Evolutionary conservation across 2,888 invertebrate genomes (phyloP).

Genomic region (Antitype chi): DNA sequence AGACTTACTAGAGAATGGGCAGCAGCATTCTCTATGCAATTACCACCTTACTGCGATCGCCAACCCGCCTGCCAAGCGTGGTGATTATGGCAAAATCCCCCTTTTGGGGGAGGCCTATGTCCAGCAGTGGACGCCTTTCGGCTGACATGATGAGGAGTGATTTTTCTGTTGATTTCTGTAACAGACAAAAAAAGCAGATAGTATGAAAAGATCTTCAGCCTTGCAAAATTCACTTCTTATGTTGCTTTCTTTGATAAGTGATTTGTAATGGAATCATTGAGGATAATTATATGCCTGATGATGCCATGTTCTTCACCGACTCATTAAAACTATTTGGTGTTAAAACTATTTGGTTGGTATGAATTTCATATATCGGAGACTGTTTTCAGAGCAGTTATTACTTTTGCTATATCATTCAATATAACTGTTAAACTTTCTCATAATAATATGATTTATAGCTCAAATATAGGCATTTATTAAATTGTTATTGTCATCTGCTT

Average conservation of each 20-base stretch:
- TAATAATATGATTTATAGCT: not conserved
- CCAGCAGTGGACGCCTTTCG: no score
- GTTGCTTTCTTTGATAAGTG: not conserved
- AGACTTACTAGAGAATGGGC: no score
- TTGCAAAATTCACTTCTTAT: not conserved
- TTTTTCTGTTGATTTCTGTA: no score
- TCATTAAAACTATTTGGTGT: not conserved
- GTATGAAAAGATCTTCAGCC: not conserved
- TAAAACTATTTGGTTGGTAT: not conserved
- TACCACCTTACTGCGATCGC: no score
- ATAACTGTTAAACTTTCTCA: slow-evolving; percentile 1
- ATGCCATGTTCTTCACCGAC: not conserved
- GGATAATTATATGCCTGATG: not conserved
- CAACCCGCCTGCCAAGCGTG: no score
- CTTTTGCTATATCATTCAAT: slow-evolving; percentile 12
- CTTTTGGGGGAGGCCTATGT: no score
- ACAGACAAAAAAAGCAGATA: not conserved
- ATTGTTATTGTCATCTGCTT: not conserved
- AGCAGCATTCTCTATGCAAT: no score
- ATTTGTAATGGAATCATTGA: not conserved
- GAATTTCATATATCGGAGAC: not conserved
- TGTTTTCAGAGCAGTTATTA: not conserved
- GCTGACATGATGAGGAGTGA: no score
- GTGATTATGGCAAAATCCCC: no score
- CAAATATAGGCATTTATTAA: not conserved